Percentiles rank a stretch among this genome's conserved stretches.
Conservation (phyloP, 2,888 invertebrate genomes). For the Acleris literana region DNA sequence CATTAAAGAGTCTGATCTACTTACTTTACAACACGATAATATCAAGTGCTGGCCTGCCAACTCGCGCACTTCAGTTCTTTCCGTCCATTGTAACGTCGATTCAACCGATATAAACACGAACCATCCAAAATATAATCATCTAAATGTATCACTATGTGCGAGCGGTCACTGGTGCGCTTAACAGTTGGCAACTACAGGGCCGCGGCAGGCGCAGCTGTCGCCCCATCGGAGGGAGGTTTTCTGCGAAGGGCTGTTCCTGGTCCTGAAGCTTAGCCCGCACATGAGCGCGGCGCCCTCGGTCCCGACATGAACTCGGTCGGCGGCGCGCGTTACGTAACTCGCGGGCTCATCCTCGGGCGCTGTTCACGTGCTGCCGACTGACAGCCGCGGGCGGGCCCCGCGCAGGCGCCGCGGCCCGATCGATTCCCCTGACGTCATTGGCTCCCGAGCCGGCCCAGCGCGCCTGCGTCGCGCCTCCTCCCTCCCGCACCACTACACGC, state of each 20-base stretch:
- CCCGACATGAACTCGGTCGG: conserved; percentile 58
- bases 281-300: conserved; percentile 86
- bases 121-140: conserved; percentile 56
- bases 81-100: conserved; percentile 13
- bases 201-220: conserved; percentile 88
- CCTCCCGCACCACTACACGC: conserved; percentile 12
- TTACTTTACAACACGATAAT: conserved; percentile 24
- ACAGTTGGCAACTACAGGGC: conserved; percentile 34
- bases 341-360: conserved; percentile 47
- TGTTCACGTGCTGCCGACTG: conserved; percentile 59
- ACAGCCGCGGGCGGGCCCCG: conserved; percentile 47
- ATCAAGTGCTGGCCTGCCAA: conserved; percentile 8
- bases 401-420: conserved; percentile 51
- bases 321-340: conserved; percentile 63
- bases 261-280: conserved; percentile 97
- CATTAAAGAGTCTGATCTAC: background rate
- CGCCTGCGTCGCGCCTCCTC: conserved; percentile 46
- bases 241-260: conserved; percentile 98
- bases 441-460: conserved; percentile 42
- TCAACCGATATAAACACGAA: conserved; percentile 49
- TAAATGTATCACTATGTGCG: conserved; percentile 47
- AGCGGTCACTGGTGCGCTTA: conserved; percentile 44
- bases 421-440: conserved; percentile 78
- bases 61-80: conserved; percentile 21
- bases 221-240: conserved; percentile 98